Base-by-base conservation (phyloP, 2,113 vertebrate genomes). In the Orcinus orca region DNA sequence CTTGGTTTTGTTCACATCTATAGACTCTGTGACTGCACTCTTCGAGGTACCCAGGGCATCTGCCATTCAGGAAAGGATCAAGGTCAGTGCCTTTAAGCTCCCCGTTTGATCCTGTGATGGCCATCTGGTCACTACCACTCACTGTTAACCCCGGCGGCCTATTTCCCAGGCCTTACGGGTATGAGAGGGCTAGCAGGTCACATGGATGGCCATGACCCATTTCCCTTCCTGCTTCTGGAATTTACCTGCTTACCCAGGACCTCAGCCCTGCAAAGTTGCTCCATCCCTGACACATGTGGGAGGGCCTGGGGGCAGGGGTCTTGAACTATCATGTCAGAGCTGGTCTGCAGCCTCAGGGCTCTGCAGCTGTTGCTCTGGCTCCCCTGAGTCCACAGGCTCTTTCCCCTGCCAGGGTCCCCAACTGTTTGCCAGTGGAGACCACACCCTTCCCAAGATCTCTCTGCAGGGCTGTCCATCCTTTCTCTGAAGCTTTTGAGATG, bases 71-170 rank as follows among this genome's bases (percentile, higher is more conserved):
- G 67, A 31, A 47, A 62, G 41, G 74, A 86, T 83, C 82, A 73
- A 93, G 83, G 93, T 81, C 73, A 89, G 10, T 60, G 58, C 25
- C 38, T 79, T 77, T 95, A 77, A 82, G 55, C 73, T 92, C n/a
- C 44, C 25, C 36, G 38, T 85, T 91, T 93, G 90, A 93, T 67
- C 44, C n/a, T 36, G 8, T 70, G 88, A 63, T 53, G 71, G 83
- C 87, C 89, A 82, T 77, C 82, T 97, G 94, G 86, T 73, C 47
- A 73, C 67, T 25, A 36, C 55, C 38, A 73, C 82, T 85, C 63
- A 23, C 50, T 76, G 18, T 60, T 82, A 41, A 63, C n/a, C 33
- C 58, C 0, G 2, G 33, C 12, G 36, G 36, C 87, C 89, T 95
- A 31, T 70, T 96, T 95, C 33, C 21, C 36, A 73, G 60, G 33